Evolutionary conservation across 2,113 vertebrate species (phyloP).

Genomic region (Dasyornis broadbenti): DNA sequence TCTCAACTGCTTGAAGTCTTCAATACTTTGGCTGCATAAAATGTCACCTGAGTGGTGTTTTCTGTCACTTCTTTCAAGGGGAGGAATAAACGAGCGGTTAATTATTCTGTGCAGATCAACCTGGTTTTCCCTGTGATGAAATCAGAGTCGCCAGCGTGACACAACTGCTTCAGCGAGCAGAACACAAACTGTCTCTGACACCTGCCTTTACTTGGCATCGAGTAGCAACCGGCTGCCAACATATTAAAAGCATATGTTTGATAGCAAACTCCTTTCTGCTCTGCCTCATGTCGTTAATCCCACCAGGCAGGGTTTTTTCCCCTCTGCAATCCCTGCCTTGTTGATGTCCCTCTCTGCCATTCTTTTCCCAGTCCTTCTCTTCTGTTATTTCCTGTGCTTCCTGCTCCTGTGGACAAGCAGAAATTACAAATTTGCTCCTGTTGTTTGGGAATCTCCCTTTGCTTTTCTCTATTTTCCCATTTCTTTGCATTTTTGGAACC

Average conservation of each 20-base stretch:
- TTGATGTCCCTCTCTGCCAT: accelerated
- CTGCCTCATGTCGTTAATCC: accelerated
- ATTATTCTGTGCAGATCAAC: accelerated
- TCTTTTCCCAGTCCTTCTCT: accelerated
- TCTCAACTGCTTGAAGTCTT: neutral
- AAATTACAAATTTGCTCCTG: neutral
- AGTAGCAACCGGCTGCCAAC: neutral
- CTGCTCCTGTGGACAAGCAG: neutral
- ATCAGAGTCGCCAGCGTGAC: neutral
- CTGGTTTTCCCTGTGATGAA: neutral
- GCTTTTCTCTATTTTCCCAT: neutral
- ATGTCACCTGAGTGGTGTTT: neutral
- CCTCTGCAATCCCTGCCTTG: accelerated
- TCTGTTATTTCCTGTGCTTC: neutral
- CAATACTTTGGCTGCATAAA: neutral
- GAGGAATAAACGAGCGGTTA: neutral
- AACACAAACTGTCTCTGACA: neutral
- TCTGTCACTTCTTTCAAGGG: neutral
- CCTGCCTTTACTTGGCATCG: neutral
- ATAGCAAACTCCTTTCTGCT: neutral
- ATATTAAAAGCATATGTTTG: neutral
- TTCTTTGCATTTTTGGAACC: neutral
- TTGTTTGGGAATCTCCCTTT: neutral
- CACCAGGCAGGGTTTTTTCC: neutral
- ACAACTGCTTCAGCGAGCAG: neutral